A percentile compares a stretch with the other conserved stretches of the same genome.
phyloP scores from a whole-genome alignment of 2,888 invertebrate species.

The Mimas tiliae region DNA sequence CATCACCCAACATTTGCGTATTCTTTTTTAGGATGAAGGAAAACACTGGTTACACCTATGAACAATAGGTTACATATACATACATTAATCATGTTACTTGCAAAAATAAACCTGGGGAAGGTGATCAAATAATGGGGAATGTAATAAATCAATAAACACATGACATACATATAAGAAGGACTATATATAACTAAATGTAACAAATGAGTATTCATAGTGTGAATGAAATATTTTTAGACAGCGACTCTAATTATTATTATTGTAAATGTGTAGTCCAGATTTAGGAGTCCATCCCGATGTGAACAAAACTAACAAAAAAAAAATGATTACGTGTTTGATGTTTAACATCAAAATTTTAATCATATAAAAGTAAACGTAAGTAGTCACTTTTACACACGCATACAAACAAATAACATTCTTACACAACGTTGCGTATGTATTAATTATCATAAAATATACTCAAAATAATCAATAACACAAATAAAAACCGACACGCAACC shows the following conservation, averaged over 20 bases:
- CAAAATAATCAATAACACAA: slow-evolving; percentile 27
- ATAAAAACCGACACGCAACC: slow-evolving; percentile 25
- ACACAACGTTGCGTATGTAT: neutral
- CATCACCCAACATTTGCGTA: neutral
- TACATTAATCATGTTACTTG: slow-evolving; percentile 2
- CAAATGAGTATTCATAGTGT: slow-evolving; percentile 19
- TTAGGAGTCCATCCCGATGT: neutral
- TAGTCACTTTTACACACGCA: neutral
- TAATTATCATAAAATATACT: slow-evolving; percentile 6
- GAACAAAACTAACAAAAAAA: neutral
- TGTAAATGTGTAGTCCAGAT: neutral
- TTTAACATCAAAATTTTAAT: slow-evolving; percentile 21
- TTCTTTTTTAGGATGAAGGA: slow-evolving; percentile 4
- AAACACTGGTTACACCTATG: no score
- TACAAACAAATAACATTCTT: slow-evolving; percentile 5
- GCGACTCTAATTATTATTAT: neutral
- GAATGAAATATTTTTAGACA: neutral
- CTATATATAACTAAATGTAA: slow-evolving; percentile 22
- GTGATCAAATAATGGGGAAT: neutral
- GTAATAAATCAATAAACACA: neutral
- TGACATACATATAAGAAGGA: neutral
- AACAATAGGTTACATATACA: neutral
- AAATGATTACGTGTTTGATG: slow-evolving; percentile 1
- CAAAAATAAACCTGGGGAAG: neutral
- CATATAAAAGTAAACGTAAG: slow-evolving; percentile 21